These are phyloP conservation scores for Zaprionus davidi DNA, from an alignment of 1,140 invertebrate species.

Conservation along the genomic window DNA sequence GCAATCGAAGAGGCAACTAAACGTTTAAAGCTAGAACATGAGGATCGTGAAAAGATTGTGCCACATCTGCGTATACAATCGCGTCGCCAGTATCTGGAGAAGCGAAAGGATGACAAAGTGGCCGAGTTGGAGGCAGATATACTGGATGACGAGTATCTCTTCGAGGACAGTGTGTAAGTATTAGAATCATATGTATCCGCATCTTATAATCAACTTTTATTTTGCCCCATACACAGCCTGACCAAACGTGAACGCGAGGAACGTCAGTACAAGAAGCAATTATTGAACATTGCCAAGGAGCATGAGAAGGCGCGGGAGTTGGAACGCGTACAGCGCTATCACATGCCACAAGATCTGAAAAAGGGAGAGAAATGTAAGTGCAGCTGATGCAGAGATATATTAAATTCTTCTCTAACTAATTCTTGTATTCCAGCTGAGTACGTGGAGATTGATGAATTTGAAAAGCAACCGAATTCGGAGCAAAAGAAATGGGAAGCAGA, in stretches of 20 bases:
- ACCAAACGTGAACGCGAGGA: conserved; percentile 93
- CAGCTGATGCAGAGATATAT: not conserved
- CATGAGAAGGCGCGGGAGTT: conserved; percentile 96
- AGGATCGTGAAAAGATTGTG: conserved; percentile 93
- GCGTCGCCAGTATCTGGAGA: conserved; percentile 95
- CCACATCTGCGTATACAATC: conserved; percentile 96
- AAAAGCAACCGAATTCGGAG: conserved; percentile 94
- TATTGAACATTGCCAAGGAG: conserved; percentile 95
- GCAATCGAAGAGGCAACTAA: conserved; percentile 96
- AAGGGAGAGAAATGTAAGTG: conserved; percentile 86
- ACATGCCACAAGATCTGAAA: conserved; percentile 93
- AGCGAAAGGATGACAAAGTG: conserved; percentile 97
- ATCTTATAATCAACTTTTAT: not conserved
- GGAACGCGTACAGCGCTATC: conserved; percentile 95
- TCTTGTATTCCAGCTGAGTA: conserved; percentile 86
- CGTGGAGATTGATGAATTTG: conserved; percentile 93
- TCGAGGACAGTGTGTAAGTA: conserved; percentile 92
- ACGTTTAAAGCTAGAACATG: conserved; percentile 92
- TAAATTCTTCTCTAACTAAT: not conserved
- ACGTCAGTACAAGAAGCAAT: conserved; percentile 94
- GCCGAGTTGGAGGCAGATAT: conserved; percentile 97
- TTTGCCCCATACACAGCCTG: conserved; percentile 86
- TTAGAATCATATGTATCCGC: not conserved
- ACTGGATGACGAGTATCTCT: conserved; percentile 97
- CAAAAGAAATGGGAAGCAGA: conserved; percentile 99